Evolutionary conservation across 2,113 vertebrate species (phyloP).

Genomic region (Octodon degus): DNA sequence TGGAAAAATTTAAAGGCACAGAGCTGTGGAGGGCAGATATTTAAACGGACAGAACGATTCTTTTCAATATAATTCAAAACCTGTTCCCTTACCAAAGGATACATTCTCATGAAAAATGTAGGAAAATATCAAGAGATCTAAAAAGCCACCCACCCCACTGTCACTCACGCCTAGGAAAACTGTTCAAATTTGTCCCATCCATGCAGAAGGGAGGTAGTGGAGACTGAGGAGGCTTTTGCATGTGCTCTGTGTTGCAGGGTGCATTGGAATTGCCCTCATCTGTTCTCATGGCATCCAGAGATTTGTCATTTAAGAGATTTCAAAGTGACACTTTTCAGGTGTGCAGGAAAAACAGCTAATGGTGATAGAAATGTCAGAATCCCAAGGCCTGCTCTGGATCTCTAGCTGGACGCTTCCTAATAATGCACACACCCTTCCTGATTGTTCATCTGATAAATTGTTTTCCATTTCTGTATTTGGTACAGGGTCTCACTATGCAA

Average conservation of each 20-base stretch:
- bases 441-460: neutral
- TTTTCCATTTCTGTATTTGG: no score
- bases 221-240: no score
- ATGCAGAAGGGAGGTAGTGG: neutral
- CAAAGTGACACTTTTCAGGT: neutral
- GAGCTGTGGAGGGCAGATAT: conserved; percentile 47
- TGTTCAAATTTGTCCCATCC: neutral
- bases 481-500: no score
- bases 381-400: neutral
- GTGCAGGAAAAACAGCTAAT: neutral
- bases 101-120: conserved; percentile 23
- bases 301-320: conserved; percentile 5
- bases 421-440: neutral
- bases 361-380: neutral
- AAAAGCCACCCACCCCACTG: neutral
- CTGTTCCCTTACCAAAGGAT: neutral
- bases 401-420: neutral
- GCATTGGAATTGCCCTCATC: neutral
- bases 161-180: neutral
- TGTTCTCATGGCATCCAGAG: neutral
- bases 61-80: neutral
- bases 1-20: conserved; percentile 1
- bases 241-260: rapidly evolving
- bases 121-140: neutral
- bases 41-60: neutral